Conservation (phyloP, 2,797 vertebrate species). For the Crypturellus tataupa region DNA sequence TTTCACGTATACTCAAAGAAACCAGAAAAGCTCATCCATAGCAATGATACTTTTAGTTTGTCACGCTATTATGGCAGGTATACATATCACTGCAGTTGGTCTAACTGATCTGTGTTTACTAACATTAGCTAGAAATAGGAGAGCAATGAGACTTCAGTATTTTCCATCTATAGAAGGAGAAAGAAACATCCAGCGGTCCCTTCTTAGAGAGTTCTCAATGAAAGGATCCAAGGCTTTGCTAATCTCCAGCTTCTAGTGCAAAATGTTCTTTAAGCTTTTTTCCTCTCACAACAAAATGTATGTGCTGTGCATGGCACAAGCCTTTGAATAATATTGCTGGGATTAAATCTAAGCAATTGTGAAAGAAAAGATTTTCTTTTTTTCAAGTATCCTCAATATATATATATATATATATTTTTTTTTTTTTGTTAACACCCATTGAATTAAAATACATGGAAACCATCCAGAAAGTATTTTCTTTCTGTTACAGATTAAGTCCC, state of each 20-base stretch:
- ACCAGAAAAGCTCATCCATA: neutral
- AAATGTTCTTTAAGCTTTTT: neutral
- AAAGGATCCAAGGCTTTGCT: neutral
- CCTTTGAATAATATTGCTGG: neutral
- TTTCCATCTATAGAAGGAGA: neutral
- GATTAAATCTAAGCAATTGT: neutral
- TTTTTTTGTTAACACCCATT: neutral
- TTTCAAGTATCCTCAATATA: neutral
- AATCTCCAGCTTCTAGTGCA: neutral
- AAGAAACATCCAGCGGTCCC: neutral
- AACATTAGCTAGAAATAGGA: neutral
- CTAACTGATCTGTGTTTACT: neutral
- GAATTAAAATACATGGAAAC: neutral
- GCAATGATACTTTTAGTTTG: neutral
- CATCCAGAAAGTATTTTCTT: neutral
- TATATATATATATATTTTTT: too few species aligned
- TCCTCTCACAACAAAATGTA: neutral
- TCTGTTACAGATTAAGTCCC: neutral
- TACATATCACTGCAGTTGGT: neutral
- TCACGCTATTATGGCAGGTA: accelerated
- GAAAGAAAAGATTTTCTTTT: accelerated
- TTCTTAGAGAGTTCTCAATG: neutral
- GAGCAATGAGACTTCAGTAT: neutral
- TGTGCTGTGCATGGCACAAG: neutral
- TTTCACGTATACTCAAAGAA: neutral